These are phyloP conservation scores for Ephestia elutella DNA, from an alignment of 1,140 invertebrate species.

Conservation along the genomic window DNA sequence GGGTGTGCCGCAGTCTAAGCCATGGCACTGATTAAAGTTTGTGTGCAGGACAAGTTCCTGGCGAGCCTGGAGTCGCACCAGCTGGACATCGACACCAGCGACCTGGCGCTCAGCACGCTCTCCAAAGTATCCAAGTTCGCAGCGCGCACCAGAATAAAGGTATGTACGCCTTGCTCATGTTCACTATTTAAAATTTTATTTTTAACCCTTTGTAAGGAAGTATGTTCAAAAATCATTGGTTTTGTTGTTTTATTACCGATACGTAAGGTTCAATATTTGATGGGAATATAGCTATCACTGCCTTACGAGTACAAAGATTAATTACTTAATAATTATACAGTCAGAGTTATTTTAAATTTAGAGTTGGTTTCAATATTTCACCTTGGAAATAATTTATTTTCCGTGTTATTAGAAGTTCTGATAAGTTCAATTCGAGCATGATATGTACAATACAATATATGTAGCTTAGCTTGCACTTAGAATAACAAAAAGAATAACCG, in stretches of 20 bases:
- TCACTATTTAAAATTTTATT: background rate
- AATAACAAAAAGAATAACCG: constrained; percentile 29
- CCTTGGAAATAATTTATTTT: background rate
- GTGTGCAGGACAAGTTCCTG: constrained; percentile 84
- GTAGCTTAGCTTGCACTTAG: constrained; percentile 43
- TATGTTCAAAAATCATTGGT: too few relatives aligned
- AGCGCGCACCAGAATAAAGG: constrained; percentile 88
- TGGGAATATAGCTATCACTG: too few relatives aligned
- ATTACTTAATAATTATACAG: too few relatives aligned
- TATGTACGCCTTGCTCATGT: constrained; percentile 17
- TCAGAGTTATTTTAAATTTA: too few relatives aligned
- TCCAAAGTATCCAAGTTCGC: constrained; percentile 92
- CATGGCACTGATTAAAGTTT: too few relatives aligned
- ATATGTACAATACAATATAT: constrained; percentile 22
- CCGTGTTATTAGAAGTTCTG: background rate
- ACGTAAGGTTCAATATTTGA: too few relatives aligned
- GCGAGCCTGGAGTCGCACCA: constrained; percentile 84
- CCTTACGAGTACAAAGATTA: too few relatives aligned
- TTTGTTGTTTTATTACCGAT: too few relatives aligned
- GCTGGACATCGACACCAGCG: constrained; percentile 88
- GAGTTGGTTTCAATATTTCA: too few relatives aligned
- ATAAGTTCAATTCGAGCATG: constrained; percentile 29
- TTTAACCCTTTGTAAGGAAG: too few relatives aligned
- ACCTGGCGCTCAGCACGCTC: constrained; percentile 87
- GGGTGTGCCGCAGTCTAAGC: too few relatives aligned